Evolutionary conservation across 2,113 vertebrate genomes (phyloP), one percentile per base, ranked within the genome.

Genomic region (Cariama cristata): DNA sequence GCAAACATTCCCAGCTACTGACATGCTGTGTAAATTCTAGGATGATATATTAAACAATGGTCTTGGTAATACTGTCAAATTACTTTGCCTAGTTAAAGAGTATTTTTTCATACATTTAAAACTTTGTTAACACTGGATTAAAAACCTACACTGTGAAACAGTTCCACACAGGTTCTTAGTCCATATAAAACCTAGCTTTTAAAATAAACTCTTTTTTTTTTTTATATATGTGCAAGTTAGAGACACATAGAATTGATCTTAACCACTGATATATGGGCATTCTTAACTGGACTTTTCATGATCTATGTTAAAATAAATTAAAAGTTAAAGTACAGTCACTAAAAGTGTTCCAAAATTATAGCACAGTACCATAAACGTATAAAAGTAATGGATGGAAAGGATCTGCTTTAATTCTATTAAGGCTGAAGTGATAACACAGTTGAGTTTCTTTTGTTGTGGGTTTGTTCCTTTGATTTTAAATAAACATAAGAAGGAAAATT

Each of bases 41-140:
- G 5, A 35, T 0, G 0, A 32, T 9, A 33, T 3, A 42, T 12
- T 63, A 67, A 85, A 64, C 5, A 35, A 30, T 2, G 2, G 23
- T 50, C 52, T 63, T 56, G 21, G 7, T 12, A 85, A 85, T 30
- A 74, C 2, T 11, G 17, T 8, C 38, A 45, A 53, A 40, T 82
- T 47, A 79, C 44, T 68, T 33, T 16, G 26, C 13, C 47, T 60
- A 68, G 14, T 30, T 42, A 11, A 66, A 53, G 4, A 66, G 2
- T 12, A 18, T 10, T 62, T 68, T 68, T 66, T 47, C 30, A 82
- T 10, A 35, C 3, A 27, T 28, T 42, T 56, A 74, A 59, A 67
- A 33, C 2, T 20, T 1, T 33, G 15, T 27, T 50, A 85, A 79
- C 32, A 47, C 5, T 35, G 14, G 9, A 79, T 21, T 72, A 47